Evolutionary conservation across 2,888 invertebrate species (phyloP), one percentile per base, ranked within the genome.

Genomic region (Agrilus cyanescens): DNA sequence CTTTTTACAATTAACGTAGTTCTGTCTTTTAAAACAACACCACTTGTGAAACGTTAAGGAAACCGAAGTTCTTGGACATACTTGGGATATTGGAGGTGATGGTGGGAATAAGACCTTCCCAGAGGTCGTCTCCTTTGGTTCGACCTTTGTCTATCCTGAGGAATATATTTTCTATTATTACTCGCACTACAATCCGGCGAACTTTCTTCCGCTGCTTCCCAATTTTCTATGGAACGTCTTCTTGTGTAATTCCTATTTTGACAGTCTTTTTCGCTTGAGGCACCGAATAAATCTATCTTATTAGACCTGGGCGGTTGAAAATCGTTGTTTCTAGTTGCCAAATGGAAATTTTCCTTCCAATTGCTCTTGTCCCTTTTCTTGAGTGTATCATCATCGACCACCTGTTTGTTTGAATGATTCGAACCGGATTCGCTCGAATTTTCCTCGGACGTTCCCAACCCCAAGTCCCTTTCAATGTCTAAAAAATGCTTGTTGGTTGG

Each of bases 381-480:
- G 13, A 71, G 71, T 16, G 73, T 73, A 42, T 76, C 75, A 32
- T 78, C 78, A 47, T 72, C 72, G 5, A 67, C 62, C 1, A 72
- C 70, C 53, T 78, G 75, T 49, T 53, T 51, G 14, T 50, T 50
- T 8, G 82, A 82, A 56, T 80, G 80, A 55, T 82, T 82, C 1
- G 84, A 81, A 52, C 84, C 83, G 50, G 82, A 82, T 61, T 87
- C 85, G 49, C 85, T 85, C 0, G 85, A 85, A 54, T 87, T 86
- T 58, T 88, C 87, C 12, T 85, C 85, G 0, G 86, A 86, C 2
- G 87, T 88, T 18, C 87, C 87, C 37, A 87, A 70, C 0, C 87
- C 87, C 40, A 84, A 67, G 61, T 88, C 87, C 63, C 85, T 85
- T 32, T 81, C 81, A 45, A 78, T 74, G 37, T 80, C 80, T 46